A percentile compares a stretch with the other conserved stretches of the same genome.
Evolutionary conservation across 2,113 vertebrate genomes (phyloP).

Genomic region (Sebastes schlegelii): DNA sequence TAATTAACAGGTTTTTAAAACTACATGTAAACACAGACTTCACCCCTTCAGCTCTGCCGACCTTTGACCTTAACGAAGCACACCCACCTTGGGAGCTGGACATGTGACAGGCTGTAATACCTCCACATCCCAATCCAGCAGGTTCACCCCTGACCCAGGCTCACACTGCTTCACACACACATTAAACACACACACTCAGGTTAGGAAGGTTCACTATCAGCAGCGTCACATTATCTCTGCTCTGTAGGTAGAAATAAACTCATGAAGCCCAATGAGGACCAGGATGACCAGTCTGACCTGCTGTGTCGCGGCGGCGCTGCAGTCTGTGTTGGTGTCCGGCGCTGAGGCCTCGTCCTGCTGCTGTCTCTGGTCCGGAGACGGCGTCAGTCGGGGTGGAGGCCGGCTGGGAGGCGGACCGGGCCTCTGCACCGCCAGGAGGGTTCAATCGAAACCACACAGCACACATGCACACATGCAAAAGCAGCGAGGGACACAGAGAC

Average conservation of each 20-base stretch:
- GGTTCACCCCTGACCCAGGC: conserved; percentile 87
- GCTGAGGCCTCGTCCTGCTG: conserved; percentile 86
- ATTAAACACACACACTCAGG: conserved; percentile 7
- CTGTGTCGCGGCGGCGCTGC: conserved; percentile 82
- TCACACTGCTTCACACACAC: conserved; percentile 86
- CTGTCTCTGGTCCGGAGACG: conserved; percentile 89
- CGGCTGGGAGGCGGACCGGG: conserved; percentile 89
- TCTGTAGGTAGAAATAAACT: neutral
- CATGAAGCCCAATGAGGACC: no score
- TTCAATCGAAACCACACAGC: conserved; percentile 24
- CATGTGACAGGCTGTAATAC: conserved; percentile 84
- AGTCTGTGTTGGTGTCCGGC: conserved; percentile 86
- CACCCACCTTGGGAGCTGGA: conserved; percentile 88
- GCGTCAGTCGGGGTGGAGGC: conserved; percentile 90
- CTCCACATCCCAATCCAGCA: conserved; percentile 94
- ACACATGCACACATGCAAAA: conserved; percentile 51
- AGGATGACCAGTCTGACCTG: conserved; percentile 87
- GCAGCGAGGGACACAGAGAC: neutral
- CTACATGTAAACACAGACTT: conserved; percentile 29
- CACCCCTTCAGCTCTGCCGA: neutral
- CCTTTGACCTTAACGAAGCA: conserved; percentile 8
- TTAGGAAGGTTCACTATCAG: conserved; percentile 15
- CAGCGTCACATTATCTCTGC: neutral
- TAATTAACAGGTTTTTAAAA: neutral
- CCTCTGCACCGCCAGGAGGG: conserved; percentile 79